Base-by-base conservation (phyloP, 2,113 vertebrate species). In the Sminthopsis crassicaudata region DNA sequence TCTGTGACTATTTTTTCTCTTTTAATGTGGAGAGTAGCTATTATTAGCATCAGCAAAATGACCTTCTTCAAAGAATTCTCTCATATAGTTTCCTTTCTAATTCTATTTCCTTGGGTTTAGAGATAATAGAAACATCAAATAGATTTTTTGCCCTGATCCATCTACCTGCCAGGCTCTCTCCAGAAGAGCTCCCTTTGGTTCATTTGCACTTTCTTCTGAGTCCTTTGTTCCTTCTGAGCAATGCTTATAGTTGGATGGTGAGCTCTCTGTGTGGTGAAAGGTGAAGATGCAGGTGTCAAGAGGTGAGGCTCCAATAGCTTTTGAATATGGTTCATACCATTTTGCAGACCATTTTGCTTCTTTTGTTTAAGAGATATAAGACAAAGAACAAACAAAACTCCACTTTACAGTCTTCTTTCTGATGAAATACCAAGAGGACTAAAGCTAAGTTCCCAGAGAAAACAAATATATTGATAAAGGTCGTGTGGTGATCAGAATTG, bases 101-200 rank as follows among this genome's bases (percentile, higher is more conserved):
- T 42, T 84, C 67, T n/a, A 42, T 84, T 84, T 84, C 16, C 67
- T 84, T 84, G 67, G 67, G 14, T 84, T 42, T 84, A 84, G 67
- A 84, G 67, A n/a, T 84, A 84, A 84, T 42, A 42, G 67, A 84
- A 84, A 84, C 67, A 84, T 84, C 67, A 84, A 84, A 84, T 42
- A 84, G 67, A 42, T 84, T 84, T 84, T 55, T 84, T 42, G 36
- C 67, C 67, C 67, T 84, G n/a, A 84, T 84, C 67, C 67, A 84
- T n/a, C 67, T 84, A 84, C 67, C 46, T 92, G 1, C 95, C 91
- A 93, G 91, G 97, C 84, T 96, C 92, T 90, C 93, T 3, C 26
- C 92, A 26, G 96, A 46, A 88, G 88, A 57, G 52, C 93, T 97
- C 93, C 84, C 53, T 96, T 92, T 93, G 94, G 46, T 53, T 53